Conservation (phyloP, 2,797 vertebrate genomes). For the Myotis pilosus region DNA sequence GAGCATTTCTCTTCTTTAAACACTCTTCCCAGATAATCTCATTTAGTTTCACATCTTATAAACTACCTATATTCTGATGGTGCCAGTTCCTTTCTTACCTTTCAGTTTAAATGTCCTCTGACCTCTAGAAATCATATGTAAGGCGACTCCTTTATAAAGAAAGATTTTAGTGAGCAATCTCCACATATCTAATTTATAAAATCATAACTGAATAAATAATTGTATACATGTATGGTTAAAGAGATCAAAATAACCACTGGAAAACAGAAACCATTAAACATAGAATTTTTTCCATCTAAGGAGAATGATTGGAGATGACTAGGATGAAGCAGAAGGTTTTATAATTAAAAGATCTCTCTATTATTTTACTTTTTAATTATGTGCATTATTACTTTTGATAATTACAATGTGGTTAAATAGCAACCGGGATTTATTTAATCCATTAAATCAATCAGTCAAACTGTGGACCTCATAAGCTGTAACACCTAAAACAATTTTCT, state of each 20-base stretch:
- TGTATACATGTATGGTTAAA: neutral
- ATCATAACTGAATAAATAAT: neutral
- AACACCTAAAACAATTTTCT: neutral
- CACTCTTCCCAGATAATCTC: neutral
- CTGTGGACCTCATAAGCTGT: neutral
- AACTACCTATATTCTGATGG: neutral
- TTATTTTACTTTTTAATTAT: conserved; percentile 35
- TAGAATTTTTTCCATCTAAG: neutral
- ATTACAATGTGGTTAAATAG: neutral
- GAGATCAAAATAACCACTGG: neutral
- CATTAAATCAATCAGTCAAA: neutral
- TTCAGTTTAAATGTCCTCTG: neutral
- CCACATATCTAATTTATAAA: neutral
- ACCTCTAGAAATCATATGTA: neutral
- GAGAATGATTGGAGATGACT: neutral
- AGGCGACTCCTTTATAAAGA: neutral
- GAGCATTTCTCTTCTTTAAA: neutral
- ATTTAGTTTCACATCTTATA: neutral
- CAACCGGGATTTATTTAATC: neutral
- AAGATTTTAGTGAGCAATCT: neutral
- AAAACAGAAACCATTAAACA: neutral
- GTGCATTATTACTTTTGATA: neutral
- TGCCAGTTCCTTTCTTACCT: neutral
- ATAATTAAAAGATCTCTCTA: neutral
- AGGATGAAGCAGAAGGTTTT: neutral